A percentile compares a stretch with the other conserved stretches of the same genome.
These are phyloP conservation scores for Oryzias melastigma DNA, from an alignment of 2,113 vertebrate species.

Conservation along the genomic window DNA sequence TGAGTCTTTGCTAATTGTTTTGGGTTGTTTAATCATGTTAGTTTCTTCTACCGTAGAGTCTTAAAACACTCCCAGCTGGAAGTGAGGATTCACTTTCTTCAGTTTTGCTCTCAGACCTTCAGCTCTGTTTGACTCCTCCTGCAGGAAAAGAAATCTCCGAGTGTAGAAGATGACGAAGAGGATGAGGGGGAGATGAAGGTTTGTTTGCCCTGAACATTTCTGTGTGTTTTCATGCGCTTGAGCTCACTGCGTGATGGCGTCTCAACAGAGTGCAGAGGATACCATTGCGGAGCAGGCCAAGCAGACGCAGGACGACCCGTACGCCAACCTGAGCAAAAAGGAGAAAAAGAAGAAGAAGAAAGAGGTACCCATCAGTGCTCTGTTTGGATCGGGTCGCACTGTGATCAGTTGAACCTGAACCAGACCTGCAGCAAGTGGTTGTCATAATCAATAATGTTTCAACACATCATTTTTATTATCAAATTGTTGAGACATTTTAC, in stretches of 20 bases:
- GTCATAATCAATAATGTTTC: too few species aligned
- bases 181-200: constrained; percentile 75
- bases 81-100: too few species aligned
- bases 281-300: constrained; percentile 60
- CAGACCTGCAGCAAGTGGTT: too few species aligned
- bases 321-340: constrained; percentile 86
- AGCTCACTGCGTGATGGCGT: background rate
- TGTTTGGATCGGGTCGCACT: background rate
- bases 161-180: constrained; percentile 52
- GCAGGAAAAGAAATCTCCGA: constrained; percentile 62
- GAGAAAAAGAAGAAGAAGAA: constrained; percentile 93
- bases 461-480: too few species aligned
- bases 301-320: constrained; percentile 72
- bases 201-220: background rate
- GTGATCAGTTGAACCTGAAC: background rate
- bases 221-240: background rate
- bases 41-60: too few species aligned
- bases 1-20: too few species aligned
- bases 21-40: too few species aligned
- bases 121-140: background rate
- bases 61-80: too few species aligned
- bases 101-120: too few species aligned
- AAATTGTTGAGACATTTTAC: too few species aligned
- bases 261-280: constrained; percentile 71
- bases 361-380: constrained; percentile 60